phyloP scores from a whole-genome alignment of 1,140 invertebrate species.

The Euglossa dilemma region DNA sequence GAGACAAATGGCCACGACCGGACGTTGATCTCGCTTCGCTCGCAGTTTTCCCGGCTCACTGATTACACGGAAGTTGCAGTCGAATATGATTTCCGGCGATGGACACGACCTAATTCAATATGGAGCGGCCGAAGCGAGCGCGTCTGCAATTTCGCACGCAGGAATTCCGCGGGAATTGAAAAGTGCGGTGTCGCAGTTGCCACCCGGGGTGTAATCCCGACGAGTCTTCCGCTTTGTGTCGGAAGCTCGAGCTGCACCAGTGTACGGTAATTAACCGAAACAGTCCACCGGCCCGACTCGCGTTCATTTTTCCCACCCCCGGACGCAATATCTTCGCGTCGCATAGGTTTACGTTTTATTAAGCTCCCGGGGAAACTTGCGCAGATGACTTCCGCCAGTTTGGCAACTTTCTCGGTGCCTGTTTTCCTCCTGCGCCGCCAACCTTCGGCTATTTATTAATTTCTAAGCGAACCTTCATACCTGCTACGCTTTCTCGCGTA shows the following conservation, averaged over 20 bases:
- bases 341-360: background rate
- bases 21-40: constrained; percentile 21
- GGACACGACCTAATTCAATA: constrained; percentile 64
- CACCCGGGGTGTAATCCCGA: constrained; percentile 37
- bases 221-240: constrained; percentile 50
- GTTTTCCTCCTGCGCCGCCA: too few species aligned
- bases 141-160: constrained; percentile 39
- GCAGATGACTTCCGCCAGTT: background rate
- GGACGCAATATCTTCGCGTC: background rate
- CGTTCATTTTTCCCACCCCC: constrained; percentile 11
- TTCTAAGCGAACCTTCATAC: too few species aligned
- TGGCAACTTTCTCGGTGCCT: too few species aligned
- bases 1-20: background rate
- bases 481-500: too few species aligned
- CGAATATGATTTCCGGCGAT: constrained; percentile 69
- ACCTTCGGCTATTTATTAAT: too few species aligned
- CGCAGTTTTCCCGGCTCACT: constrained; percentile 29
- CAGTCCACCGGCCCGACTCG: background rate
- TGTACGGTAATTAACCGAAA: constrained; percentile 63
- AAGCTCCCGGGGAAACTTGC: background rate
- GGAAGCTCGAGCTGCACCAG: constrained; percentile 47
- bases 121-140: constrained; percentile 48
- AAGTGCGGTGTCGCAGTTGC: background rate
- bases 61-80: constrained; percentile 47
- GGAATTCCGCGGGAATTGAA: constrained; percentile 5